Evolutionary conservation across 2,797 vertebrate genomes (phyloP).

Genomic region (Anomalospiza imberbis): DNA sequence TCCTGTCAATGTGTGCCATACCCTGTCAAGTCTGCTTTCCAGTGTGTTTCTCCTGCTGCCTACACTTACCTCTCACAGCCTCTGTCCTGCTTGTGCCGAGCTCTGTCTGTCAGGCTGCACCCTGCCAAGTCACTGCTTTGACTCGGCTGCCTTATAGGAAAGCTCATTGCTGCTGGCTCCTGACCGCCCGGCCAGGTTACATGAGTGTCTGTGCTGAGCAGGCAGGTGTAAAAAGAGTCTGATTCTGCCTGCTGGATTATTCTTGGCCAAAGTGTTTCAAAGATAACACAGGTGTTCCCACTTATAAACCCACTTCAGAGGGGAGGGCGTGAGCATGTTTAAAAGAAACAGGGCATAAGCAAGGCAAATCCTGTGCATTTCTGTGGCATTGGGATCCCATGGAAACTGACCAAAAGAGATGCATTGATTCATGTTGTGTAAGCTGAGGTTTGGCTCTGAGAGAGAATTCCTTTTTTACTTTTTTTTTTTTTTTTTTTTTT

Average conservation of each 20-base stretch:
- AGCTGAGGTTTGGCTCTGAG: not conserved
- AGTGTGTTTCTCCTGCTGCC: not conserved
- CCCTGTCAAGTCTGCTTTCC: not conserved
- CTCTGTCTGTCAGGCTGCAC: not conserved
- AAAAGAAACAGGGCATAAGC: not conserved
- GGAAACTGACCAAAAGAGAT: not conserved
- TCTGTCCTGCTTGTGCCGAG: not conserved
- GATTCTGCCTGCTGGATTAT: not conserved
- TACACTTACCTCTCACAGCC: not conserved
- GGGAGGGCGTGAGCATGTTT: not conserved
- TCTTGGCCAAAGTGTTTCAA: not conserved
- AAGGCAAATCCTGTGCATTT: not conserved
- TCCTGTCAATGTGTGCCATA: accelerated
- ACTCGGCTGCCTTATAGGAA: not conserved
- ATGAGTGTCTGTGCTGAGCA: not conserved
- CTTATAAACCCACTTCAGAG: not conserved
- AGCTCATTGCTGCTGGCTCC: not conserved
- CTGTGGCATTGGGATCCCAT: not conserved
- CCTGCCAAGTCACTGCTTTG: not conserved
- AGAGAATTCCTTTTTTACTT: not conserved
- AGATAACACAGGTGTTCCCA: slow-evolving; percentile 20
- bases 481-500: not conserved
- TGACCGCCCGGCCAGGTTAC: accelerated
- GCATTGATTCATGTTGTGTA: not conserved
- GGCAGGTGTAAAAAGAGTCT: not conserved